phyloP scores from a whole-genome alignment of 2,797 vertebrate species.

The Cuniculus paca region DNA sequence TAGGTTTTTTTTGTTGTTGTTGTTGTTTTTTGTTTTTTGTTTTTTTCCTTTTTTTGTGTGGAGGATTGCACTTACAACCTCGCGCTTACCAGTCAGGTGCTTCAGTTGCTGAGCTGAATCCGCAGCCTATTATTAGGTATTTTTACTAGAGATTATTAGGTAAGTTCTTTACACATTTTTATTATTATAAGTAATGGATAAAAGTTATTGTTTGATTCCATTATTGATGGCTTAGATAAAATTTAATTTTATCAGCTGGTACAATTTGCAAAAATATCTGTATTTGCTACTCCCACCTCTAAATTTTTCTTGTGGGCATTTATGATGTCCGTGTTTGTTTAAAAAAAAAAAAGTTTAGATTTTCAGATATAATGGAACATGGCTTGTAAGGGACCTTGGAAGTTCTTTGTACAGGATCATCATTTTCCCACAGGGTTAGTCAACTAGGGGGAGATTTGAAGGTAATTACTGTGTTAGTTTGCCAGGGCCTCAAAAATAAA shows the following conservation, averaged over 20 bases:
- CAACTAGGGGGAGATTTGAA: neutral
- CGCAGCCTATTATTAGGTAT: neutral
- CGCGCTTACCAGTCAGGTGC: too few species aligned
- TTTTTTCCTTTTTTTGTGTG: too few species aligned
- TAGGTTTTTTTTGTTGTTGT: constrained; percentile 47
- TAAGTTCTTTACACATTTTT: neutral
- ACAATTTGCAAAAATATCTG: neutral
- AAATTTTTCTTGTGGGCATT: neutral
- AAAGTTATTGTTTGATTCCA: constrained; percentile 2
- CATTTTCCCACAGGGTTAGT: neutral
- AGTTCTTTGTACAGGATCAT: neutral
- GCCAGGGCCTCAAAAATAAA: neutral
- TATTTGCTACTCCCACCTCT: neutral
- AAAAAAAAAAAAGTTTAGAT: neutral
- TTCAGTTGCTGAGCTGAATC: too few species aligned
- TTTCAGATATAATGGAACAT: neutral
- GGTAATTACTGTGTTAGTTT: neutral
- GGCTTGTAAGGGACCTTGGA: neutral
- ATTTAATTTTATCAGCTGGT: neutral
- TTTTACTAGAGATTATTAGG: constrained; percentile 14
- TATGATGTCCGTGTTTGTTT: neutral
- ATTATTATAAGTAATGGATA: neutral
- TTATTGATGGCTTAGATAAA: constrained; percentile 2
- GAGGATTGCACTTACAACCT: too few species aligned
- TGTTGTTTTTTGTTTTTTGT: too few species aligned